Conservation (phyloP, 2,797 vertebrate species). For the Lagocephalus sceleratus region DNA sequence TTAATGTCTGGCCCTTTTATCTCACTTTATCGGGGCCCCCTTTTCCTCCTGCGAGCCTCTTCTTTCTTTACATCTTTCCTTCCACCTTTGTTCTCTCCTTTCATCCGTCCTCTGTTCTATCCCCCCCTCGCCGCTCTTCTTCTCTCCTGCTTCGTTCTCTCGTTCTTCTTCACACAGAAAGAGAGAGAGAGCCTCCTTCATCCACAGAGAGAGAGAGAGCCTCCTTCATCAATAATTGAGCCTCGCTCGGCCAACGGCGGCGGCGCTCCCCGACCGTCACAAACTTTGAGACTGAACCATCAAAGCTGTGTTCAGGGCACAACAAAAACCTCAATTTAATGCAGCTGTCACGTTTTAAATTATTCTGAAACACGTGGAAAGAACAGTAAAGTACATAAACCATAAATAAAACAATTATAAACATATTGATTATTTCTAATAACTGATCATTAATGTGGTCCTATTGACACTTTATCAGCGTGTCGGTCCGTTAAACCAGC, state of each 20-base stretch:
- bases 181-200: conserved; percentile 11
- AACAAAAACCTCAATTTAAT: no score
- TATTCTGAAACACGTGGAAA: no score
- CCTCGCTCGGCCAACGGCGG: background rate
- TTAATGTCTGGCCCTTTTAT: background rate
- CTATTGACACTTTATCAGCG: background rate
- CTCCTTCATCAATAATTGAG: conserved; percentile 51
- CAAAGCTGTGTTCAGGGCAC: no score
- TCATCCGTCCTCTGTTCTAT: background rate
- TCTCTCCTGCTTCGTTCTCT: background rate
- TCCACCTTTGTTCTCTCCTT: background rate
- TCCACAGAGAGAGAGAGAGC: conserved; percentile 3
- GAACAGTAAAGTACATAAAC: background rate
- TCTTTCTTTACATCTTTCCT: background rate
- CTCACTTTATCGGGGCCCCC: background rate
- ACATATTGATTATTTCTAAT: no score
- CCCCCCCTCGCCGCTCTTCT: background rate
- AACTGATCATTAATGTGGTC: background rate
- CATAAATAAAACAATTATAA: no score
- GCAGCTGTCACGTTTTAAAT: background rate
- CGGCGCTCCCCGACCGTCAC: background rate
- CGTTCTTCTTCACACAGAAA: conserved; percentile 1
- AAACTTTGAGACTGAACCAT: background rate
- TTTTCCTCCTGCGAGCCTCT: background rate
- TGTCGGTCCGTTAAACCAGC: conserved; percentile 19